Evolutionary conservation across 1,140 invertebrate genomes (phyloP).

Genomic region (Nasonia giraulti): DNA sequence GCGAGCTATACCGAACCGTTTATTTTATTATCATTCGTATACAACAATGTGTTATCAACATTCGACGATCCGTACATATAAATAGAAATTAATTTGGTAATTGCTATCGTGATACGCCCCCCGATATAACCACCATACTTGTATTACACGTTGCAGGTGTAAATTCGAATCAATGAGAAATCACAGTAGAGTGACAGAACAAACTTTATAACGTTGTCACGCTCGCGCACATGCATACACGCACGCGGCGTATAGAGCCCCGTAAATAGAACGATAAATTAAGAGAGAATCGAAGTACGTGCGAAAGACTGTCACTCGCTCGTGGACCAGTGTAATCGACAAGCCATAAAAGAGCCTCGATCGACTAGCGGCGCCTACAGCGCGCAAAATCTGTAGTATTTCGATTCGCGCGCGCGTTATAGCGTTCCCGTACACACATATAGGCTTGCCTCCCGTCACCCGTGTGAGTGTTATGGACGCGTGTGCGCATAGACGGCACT

Average conservation of each 20-base stretch:
- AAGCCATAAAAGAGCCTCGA: constrained; percentile 26
- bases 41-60: background rate
- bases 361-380: background rate
- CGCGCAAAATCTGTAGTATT: constrained; percentile 8
- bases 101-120: background rate
- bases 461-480: background rate
- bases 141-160: background rate
- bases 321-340: background rate
- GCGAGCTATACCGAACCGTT: background rate
- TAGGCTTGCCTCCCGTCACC: background rate
- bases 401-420: background rate
- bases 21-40: background rate
- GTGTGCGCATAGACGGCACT: background rate
- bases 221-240: background rate
- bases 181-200: background rate
- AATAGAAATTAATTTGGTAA: background rate
- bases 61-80: background rate
- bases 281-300: constrained; percentile 1
- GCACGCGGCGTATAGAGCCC: background rate
- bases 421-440: background rate
- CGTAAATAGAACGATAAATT: constrained; percentile 30
- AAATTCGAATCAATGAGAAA: background rate
- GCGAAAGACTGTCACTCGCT: background rate
- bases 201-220: background rate
- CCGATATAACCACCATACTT: background rate